Evolutionary conservation across 2,113 vertebrate genomes (phyloP).

Genomic region (Notarius quadriscutis): DNA sequence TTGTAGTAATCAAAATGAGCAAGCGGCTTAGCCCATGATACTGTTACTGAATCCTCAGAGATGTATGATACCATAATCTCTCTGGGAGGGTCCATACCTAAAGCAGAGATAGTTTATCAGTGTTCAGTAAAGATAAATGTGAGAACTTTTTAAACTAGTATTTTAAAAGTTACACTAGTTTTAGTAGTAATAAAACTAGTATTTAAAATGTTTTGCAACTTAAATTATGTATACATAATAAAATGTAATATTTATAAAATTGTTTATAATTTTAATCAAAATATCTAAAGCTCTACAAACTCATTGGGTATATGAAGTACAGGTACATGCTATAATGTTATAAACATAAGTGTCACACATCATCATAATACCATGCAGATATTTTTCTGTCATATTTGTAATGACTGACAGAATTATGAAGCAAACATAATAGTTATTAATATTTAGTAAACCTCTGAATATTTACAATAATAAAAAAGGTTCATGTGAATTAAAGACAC

Average conservation of each 20-base stretch:
- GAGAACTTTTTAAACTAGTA: neutral
- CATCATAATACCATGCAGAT: neutral
- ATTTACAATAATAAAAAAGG: neutral
- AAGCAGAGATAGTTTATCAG: slow-evolving; percentile 5
- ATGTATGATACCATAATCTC: slow-evolving; percentile 82
- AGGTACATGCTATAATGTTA: neutral
- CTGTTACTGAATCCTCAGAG: slow-evolving; percentile 80
- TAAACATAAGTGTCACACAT: neutral
- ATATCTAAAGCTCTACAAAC: neutral
- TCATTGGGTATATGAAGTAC: neutral
- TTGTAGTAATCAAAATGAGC: slow-evolving; percentile 89
- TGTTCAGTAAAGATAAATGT: neutral
- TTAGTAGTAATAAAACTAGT: neutral
- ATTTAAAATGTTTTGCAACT: neutral
- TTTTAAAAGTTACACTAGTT: neutral
- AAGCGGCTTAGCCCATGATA: slow-evolving; percentile 85
- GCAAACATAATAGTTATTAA: neutral
- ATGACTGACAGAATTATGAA: neutral
- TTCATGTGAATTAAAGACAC: neutral
- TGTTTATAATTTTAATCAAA: neutral
- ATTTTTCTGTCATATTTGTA: neutral
- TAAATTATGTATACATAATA: neutral
- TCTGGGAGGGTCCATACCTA: slow-evolving; percentile 88
- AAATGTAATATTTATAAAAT: neutral
- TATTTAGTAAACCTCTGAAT: neutral